Evolutionary conservation across 2,113 vertebrate species (phyloP).

Genomic region (Falcunculus frontatus): DNA sequence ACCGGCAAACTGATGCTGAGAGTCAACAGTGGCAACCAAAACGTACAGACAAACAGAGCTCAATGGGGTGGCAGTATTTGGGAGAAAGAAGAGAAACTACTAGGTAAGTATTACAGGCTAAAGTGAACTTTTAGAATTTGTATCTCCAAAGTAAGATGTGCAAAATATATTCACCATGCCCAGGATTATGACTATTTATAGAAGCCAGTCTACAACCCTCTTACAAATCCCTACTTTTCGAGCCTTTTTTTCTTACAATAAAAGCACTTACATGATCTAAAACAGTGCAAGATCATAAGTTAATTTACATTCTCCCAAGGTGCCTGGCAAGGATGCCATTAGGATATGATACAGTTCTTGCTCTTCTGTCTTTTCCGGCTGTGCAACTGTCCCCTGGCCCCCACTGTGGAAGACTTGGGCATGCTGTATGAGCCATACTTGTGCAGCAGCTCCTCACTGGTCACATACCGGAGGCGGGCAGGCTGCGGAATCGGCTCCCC

Average conservation of each 20-base stretch:
- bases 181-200: conserved; percentile 65
- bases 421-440: conserved; percentile 84
- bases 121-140: conserved; percentile 33
- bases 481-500: conserved; percentile 95
- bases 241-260: conserved; percentile 42
- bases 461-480: conserved; percentile 89
- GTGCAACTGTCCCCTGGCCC: conserved; percentile 86
- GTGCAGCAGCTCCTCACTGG: conserved; percentile 91
- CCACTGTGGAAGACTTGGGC: conserved; percentile 81
- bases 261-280: conserved; percentile 65
- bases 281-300: conserved; percentile 83
- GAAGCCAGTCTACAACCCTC: conserved; percentile 48
- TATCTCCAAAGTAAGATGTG: conserved; percentile 74
- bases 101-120: conserved; percentile 55
- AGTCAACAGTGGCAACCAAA: conserved; percentile 49
- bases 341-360: conserved; percentile 99
- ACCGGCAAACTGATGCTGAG: conserved; percentile 48
- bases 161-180: conserved; percentile 76
- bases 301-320: conserved; percentile 76
- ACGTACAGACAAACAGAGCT: neutral
- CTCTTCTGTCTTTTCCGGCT: conserved; percentile 93
- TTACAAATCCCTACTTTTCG: conserved; percentile 8
- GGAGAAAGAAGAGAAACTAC: conserved; percentile 60
- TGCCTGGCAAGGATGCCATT: conserved; percentile 59
- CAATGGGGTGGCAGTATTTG: neutral